phyloP scores from a whole-genome alignment of 37 sponge, comb jelly and placozoan genomes.

The Aplysina aerophoba region DNA sequence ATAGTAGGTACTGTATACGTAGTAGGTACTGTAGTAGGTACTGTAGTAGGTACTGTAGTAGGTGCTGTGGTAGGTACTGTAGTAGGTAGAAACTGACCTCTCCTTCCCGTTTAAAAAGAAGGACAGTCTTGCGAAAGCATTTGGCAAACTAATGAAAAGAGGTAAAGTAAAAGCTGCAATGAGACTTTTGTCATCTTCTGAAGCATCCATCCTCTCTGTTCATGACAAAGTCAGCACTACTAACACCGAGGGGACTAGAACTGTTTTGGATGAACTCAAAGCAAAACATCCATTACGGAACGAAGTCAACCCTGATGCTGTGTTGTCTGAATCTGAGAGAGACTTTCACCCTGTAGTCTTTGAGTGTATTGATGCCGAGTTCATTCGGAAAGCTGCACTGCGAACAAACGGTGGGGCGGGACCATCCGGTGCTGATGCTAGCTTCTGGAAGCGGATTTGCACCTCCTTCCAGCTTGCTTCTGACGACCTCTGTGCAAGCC shows the following conservation, averaged over 20 bases:
- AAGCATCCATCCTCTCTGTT: slow-evolving; percentile 11
- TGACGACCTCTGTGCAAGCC: slow-evolving; percentile 4
- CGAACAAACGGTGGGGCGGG: slow-evolving; percentile 1
- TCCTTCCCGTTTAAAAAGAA: background rate
- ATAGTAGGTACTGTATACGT: too few species aligned
- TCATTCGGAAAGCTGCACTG: slow-evolving; percentile 4
- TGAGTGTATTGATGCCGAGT: slow-evolving; percentile 2
- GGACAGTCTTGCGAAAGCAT: slow-evolving; percentile 4
- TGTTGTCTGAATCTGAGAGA: background rate
- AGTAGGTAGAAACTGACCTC: slow-evolving; percentile 7
- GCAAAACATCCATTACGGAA: background rate
- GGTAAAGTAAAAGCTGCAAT: background rate
- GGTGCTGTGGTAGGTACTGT: too few species aligned
- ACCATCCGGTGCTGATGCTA: slow-evolving; percentile 4
- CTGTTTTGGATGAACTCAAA: slow-evolving; percentile 11
- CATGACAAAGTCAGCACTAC: slow-evolving; percentile 7
- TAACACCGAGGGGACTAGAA: slow-evolving; percentile 4
- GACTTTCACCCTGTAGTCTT: too few species aligned
- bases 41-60: too few species aligned
- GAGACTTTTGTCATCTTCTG: slow-evolving; percentile 3
- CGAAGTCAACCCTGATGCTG: slow-evolving; percentile 8
- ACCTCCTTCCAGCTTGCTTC: slow-evolving; percentile 4
- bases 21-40: too few species aligned
- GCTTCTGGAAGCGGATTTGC: slow-evolving; percentile 4
- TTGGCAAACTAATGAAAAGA: slow-evolving; percentile 7